Evolutionary conservation across 2,888 invertebrate species (phyloP).

Genomic region (Cataglyphis livida): DNA sequence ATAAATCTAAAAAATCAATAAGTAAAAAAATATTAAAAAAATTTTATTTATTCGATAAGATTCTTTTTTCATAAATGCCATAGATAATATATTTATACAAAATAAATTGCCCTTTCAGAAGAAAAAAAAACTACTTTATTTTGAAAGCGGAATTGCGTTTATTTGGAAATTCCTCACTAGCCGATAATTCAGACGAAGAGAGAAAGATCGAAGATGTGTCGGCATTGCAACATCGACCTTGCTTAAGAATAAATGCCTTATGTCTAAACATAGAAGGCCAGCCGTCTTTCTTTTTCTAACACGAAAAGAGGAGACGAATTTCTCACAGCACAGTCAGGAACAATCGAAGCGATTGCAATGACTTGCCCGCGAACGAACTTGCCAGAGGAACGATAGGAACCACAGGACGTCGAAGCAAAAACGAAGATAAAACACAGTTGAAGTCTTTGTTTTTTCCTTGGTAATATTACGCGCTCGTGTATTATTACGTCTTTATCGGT

Average conservation of each 20-base stretch:
- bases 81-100: not conserved
- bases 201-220: slow-evolving; percentile 44
- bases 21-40: not conserved
- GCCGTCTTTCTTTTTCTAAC: slow-evolving; percentile 12
- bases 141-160: not conserved
- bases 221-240: slow-evolving; percentile 61
- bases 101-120: not conserved
- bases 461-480: not conserved
- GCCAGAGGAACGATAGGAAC: not conserved
- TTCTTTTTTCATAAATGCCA: not conserved
- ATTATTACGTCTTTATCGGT: slow-evolving; percentile 13
- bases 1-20: not conserved
- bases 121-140: not conserved
- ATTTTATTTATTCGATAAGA: not conserved
- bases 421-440: slow-evolving; percentile 29
- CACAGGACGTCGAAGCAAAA: not conserved
- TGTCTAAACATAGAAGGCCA: slow-evolving; percentile 41
- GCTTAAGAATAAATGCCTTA: slow-evolving; percentile 39
- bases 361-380: not conserved
- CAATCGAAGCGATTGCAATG: slow-evolving; percentile 28
- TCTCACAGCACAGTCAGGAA: slow-evolving; percentile 40
- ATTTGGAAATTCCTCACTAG: not conserved
- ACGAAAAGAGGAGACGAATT: slow-evolving; percentile 46
- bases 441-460: slow-evolving; percentile 29
- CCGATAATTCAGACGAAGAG: slow-evolving; percentile 36